A percentile compares a stretch with the other conserved stretches of the same genome.
These are phyloP conservation scores for Lasiurus borealis DNA, from an alignment of 2,113 vertebrate species.

Conservation along the genomic window DNA sequence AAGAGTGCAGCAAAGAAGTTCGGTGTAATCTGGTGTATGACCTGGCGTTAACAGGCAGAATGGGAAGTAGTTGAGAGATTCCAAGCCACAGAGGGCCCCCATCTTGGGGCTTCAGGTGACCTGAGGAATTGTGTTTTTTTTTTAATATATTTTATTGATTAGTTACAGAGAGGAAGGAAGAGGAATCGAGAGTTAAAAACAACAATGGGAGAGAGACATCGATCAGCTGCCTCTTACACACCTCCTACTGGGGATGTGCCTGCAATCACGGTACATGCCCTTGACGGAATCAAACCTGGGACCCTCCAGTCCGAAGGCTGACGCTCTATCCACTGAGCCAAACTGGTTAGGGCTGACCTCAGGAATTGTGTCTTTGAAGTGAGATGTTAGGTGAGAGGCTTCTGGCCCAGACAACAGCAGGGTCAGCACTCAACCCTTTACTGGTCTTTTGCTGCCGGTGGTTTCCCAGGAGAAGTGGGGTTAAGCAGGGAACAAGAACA, in stretches of 20 bases:
- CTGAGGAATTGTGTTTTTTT: background rate
- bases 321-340: no score
- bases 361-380: background rate
- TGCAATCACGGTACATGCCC: no score
- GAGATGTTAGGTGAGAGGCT: background rate
- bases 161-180: no score
- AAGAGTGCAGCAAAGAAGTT: background rate
- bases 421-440: background rate
- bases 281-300: no score
- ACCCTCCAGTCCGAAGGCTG: no score
- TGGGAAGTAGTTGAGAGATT: background rate
- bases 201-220: no score
- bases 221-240: no score
- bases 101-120: background rate
- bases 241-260: no score
- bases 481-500: background rate
- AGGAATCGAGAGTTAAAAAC: no score
- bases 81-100: fast-evolving
- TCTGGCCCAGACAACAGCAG: background rate
- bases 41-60: background rate
- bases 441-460: background rate
- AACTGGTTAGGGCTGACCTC: no score
- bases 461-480: background rate
- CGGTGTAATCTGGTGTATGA: fast-evolving
- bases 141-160: no score